Base-by-base conservation (phyloP, 2,888 invertebrate species). In the Nemotelus nigrinus region DNA sequence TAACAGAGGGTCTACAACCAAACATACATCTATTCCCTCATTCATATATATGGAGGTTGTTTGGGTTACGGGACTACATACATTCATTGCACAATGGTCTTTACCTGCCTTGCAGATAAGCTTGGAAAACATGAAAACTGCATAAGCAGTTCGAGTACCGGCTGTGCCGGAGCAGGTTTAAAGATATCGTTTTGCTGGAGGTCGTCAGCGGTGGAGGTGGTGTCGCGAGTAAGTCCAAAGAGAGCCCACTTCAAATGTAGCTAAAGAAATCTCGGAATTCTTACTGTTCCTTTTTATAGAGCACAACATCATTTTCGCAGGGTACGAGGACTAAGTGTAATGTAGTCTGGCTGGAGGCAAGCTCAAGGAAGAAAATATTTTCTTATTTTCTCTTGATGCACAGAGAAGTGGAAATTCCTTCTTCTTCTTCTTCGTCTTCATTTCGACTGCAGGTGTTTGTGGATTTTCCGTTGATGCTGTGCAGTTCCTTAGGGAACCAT, bases 81-180 rank as follows among this genome's bases (percentile, higher is more conserved):
- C 57, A 43, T 10, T 8, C 72, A 72, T 72, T 60, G 72, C 47
- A 72, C 25, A 72, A 63, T 48, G 43, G 48, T 43, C 41, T 55
- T 70, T 55, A 63, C 74, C 74, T 72, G 72, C 47, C 72, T 25
- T 47, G 57, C 47, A 55, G 67, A 53, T 77, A 67, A 58, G 44
- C 60, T 68, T 45, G 45, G 41, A 50, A 25, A 57, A 76, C 67
- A 64, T 48, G 57, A 65, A 68, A 68, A 68, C 67, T 68, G 67
- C 77, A 77, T 68, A 68, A 68, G 47, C 25, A 50, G 45, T 65
- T 3, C n/a, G 39, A 57, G 70, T 43, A 25, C 25, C 25, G 25
- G 25, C 25, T 25, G 25, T 25, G 25, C 25, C 25, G 25, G 25
- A 25, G 25, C 25, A 25, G 25, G 25, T 25, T 25, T 25, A 25